Base-by-base conservation (phyloP, 1,140 invertebrate genomes). In the Lepidurus packardi region DNA sequence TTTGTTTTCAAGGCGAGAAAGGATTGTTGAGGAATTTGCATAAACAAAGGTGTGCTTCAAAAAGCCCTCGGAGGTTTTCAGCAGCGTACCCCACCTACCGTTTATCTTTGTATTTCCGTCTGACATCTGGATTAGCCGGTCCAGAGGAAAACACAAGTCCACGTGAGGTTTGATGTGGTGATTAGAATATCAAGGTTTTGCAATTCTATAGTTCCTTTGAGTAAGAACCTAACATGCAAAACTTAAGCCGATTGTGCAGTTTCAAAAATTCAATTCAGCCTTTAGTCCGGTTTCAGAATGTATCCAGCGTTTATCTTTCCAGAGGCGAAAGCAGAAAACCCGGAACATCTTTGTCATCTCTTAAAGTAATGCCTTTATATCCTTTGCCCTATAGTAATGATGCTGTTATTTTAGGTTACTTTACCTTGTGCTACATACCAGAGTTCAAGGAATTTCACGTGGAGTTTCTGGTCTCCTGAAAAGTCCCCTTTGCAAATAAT, bases 21-120 rank as follows among this genome's bases (percentile, higher is more conserved):
- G 53, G 53, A 21, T n/a, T 16, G 53, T 21, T 7, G 21, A 65
- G 53, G 53, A 65, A 65, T 65, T 65, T 65, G 53, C 53, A 65
- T 65, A 65, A 65, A 65, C 53, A 65, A 65, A 65, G 53, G 53
- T 65, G 53, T 21, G 53, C 53, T 65, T 65, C 53, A 4, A 65
- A 65, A 65, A 65, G 53, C 53, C 53, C 53, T 65, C 53, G 16
- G 53, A 21, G 21, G 53, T 7, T 65, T 65, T 65, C 21, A 65
- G 53, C 3, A 65, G 7, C 21, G 1, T 7, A 7, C 21, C 2
- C 53, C 53, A 65, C 13, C 53, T 65, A 65, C 16, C 9, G 53
- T 21, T 21, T 16, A 21, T 4, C 6, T 21, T 7, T 5, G 53
- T 7, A 7, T 13, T 65, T 65, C 7, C 13, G 9, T 21, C 53